phyloP scores from a whole-genome alignment of 1,140 invertebrate genomes.

The Solenopsis fugax region DNA sequence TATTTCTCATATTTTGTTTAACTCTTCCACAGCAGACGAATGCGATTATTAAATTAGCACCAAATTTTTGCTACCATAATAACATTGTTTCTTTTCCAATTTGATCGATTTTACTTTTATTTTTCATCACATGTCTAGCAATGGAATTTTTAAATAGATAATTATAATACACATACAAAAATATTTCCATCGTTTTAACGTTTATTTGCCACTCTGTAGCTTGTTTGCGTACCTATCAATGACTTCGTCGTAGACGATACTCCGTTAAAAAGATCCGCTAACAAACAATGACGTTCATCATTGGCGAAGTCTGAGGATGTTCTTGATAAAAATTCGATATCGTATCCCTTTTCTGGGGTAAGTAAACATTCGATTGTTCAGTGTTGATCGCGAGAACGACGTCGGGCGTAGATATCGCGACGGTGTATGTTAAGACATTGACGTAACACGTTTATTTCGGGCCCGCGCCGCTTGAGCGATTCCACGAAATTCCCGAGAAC shows the following conservation, averaged over 20 bases:
- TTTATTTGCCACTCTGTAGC: not conserved
- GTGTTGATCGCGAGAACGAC: constrained; percentile 49
- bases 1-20: constrained; percentile 10
- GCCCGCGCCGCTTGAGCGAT: constrained; percentile 29
- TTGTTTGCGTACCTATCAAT: constrained; percentile 7
- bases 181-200: not conserved
- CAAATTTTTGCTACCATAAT: not conserved
- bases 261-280: constrained; percentile 20
- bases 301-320: constrained; percentile 45
- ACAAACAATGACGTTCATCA: constrained; percentile 45
- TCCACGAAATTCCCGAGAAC: constrained; percentile 68
- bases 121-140: not conserved
- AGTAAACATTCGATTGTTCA: constrained; percentile 68
- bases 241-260: constrained; percentile 1
- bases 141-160: not conserved
- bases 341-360: constrained; percentile 74
- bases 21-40: not conserved
- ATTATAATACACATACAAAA: not conserved
- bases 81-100: not conserved
- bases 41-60: not conserved
- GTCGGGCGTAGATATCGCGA: constrained; percentile 44
- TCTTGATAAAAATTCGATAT: constrained; percentile 70
- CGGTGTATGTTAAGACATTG: constrained; percentile 60
- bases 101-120: not conserved
- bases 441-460: constrained; percentile 65